Evolutionary conservation across 2,888 invertebrate species (phyloP).

Genomic region (Nysson spinosus): DNA sequence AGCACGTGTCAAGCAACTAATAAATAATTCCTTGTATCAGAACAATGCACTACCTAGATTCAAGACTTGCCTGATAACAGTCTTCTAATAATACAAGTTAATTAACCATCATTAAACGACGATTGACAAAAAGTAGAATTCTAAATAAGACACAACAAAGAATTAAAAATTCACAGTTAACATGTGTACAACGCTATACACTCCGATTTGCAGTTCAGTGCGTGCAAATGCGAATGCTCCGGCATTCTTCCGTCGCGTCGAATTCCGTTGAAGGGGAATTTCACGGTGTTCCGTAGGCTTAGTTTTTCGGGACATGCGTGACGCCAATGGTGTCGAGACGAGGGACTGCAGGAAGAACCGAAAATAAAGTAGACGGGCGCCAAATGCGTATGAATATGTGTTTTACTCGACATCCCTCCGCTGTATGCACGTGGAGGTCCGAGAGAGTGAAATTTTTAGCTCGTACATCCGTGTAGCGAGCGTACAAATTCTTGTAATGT

Average conservation of each 20-base stretch:
- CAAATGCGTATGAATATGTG: constrained; percentile 55
- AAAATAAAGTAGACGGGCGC: constrained; percentile 70
- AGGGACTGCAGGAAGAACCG: constrained; percentile 65
- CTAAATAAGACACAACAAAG: too few species aligned
- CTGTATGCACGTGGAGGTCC: constrained; percentile 36
- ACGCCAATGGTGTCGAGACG: constrained; percentile 58
- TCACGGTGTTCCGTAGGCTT: constrained; percentile 37
- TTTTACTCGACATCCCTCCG: constrained; percentile 20
- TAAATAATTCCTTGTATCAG: too few species aligned
- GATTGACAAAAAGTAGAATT: too few species aligned
- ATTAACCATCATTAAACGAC: too few species aligned
- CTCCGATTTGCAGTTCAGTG: not conserved
- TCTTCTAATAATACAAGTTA: too few species aligned
- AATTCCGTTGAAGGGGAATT: constrained; percentile 32
- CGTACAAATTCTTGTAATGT: constrained; percentile 25
- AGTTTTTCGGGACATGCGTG: constrained; percentile 54
- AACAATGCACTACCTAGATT: too few species aligned
- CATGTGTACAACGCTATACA: too few species aligned
- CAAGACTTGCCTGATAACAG: too few species aligned
- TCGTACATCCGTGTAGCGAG: constrained; percentile 33
- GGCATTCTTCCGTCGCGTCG: not conserved
- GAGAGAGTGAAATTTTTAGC: constrained; percentile 59
- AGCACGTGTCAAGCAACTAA: too few species aligned
- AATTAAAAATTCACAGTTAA: too few species aligned
- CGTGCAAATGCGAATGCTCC: not conserved